Evolutionary conservation across 2,888 invertebrate genomes (phyloP), one percentile per base, ranked within the genome.

Genomic region (Frankliniella intonsa): DNA sequence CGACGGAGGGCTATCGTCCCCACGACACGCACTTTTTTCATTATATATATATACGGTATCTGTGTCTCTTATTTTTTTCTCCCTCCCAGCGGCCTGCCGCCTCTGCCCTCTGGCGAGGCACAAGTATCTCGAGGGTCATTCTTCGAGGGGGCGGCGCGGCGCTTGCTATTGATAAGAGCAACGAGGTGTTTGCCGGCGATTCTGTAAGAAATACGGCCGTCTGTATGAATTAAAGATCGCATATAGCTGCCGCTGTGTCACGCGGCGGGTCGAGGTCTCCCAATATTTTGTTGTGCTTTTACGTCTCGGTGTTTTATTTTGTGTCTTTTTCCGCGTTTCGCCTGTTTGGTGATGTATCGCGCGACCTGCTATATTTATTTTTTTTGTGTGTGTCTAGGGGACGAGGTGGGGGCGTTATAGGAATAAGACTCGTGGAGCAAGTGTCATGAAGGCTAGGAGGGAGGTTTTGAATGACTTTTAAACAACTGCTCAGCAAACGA

Each of bases 221-320:
- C 69, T 76, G 69, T 76, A 76, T 76, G 69, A 76, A 76, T 76
- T 76, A 76, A 76, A 76, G 69, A 76, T 76, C 69, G 69, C 69
- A 76, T 76, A 76, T 76, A 76, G 69, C 69, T 69, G 69, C n/a
- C n/a, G 17, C 55, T 55, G 12, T 55, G 14, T 55, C 55, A 14
- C 55, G 12, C 55, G 1, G 14, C 65, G n/a, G n/a, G n/a, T n/a
- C 19, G 69, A 11, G 69, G 22, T n/a, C 19, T 76, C 25, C 69
- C 69, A 22, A 76, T 76, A 76, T 76, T 11, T 76, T 55, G 17
- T 17, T 55, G 62, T 14, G 7, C n/a, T 62, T 62, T 62, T 62
- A 19, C 14, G 2, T 55, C 55, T 8, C 17, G 1, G 7, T 62
- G 7, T 62, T 17, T 62, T 17, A 12, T 62, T 17, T 17, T 62